These are phyloP conservation scores for Macquaria ambigua DNA, from an alignment of 2,113 vertebrate species.

Conservation along the genomic window DNA sequence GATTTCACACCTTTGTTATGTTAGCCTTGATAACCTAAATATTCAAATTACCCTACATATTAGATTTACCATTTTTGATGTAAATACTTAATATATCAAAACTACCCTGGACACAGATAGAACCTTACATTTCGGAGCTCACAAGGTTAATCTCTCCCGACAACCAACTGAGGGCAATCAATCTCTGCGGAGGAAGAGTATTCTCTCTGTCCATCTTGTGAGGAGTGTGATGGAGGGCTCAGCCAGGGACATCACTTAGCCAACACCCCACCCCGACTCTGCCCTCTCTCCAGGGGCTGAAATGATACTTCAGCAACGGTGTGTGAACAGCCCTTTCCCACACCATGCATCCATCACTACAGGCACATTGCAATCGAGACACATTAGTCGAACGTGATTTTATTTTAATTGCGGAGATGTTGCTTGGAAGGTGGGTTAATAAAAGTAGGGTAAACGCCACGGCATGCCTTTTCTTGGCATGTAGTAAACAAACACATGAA, in stretches of 20 bases:
- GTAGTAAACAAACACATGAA: constrained; percentile 55
- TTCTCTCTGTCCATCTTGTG: constrained; percentile 71
- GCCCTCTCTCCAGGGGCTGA: constrained; percentile 56
- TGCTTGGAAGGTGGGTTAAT: constrained; percentile 10
- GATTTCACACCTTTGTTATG: not conserved
- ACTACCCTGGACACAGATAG: constrained; percentile 11
- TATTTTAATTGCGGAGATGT: constrained; percentile 52
- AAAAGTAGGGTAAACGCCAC: constrained; percentile 22
- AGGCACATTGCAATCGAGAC: constrained; percentile 49
- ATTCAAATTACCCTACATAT: not conserved
- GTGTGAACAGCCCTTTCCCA: constrained; percentile 52
- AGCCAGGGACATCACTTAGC: constrained; percentile 67
- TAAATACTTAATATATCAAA: constrained; percentile 20
- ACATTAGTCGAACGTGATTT: constrained; percentile 51
- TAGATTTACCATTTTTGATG: not conserved
- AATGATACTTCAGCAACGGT: constrained; percentile 59
- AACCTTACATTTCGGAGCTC: constrained; percentile 45
- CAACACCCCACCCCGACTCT: constrained; percentile 41
- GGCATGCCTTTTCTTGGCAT: constrained; percentile 6
- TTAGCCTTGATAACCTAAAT: not conserved
- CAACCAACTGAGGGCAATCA: constrained; percentile 71
- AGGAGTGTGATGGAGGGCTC: constrained; percentile 77
- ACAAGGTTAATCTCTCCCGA: constrained; percentile 75
- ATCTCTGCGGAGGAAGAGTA: constrained; percentile 68
- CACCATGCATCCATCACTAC: constrained; percentile 52